Percentiles rank a stretch among this genome's conserved stretches.
Conservation (phyloP, 1,140 invertebrate species). For the Aphis craccivora region DNA sequence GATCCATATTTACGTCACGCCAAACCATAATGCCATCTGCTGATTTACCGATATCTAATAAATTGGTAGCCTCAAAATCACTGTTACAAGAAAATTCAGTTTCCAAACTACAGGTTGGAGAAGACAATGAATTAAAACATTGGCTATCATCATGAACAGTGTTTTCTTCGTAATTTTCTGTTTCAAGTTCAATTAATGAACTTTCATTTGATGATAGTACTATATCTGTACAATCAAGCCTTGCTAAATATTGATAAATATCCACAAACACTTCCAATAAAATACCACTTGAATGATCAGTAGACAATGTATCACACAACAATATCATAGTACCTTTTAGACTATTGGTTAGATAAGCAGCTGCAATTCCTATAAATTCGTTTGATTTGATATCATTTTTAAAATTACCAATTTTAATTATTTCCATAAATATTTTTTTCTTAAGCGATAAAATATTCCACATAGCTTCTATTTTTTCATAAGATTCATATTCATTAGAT, state of each 20-base stretch:
- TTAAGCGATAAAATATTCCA: constrained; percentile 28
- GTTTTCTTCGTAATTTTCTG: not conserved
- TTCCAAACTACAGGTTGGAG: not conserved
- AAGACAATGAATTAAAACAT: not conserved
- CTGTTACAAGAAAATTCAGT: not conserved
- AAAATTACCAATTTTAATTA: constrained; percentile 28
- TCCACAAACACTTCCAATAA: not conserved
- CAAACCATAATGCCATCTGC: not conserved
- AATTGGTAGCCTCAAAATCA: not conserved
- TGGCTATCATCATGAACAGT: not conserved
- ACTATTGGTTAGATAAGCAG: not conserved
- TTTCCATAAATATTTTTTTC: not conserved
- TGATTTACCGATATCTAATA: not conserved
- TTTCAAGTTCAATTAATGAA: not conserved
- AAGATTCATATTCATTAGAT: not conserved
- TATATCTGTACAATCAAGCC: not conserved
- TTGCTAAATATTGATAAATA: constrained; percentile 30
- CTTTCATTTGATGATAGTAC: not conserved
- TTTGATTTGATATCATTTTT: not conserved
- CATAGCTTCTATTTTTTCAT: not conserved
- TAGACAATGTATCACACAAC: not conserved
- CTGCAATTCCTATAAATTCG: constrained; percentile 25
- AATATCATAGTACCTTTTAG: constrained; percentile 20
- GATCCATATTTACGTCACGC: not conserved
- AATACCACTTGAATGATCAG: not conserved